Evolutionary conservation across 2,888 invertebrate genomes (phyloP).

Genomic region (Lymantria dispar): DNA sequence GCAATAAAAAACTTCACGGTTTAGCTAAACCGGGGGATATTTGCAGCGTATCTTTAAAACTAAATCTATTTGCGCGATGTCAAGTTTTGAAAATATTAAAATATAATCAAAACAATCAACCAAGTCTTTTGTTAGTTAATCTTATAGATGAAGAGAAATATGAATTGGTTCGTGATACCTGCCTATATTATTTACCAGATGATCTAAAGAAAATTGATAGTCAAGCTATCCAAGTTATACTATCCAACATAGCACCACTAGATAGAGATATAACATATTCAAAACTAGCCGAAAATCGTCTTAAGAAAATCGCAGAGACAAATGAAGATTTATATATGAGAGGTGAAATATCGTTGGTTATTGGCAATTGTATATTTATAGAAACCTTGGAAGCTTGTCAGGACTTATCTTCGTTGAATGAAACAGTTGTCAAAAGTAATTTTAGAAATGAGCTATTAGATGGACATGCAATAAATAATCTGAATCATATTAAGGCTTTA

Average conservation of each 20-base stretch:
- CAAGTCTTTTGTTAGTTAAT: constrained; percentile 68
- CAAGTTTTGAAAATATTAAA: constrained; percentile 73
- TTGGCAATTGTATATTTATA: constrained; percentile 85
- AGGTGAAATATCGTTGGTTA: constrained; percentile 77
- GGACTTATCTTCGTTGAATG: constrained; percentile 70
- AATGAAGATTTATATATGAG: constrained; percentile 62
- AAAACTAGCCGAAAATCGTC: constrained; percentile 46
- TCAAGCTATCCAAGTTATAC: constrained; percentile 58
- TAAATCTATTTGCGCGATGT: constrained; percentile 78
- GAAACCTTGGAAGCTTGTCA: constrained; percentile 83
- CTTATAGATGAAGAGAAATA: constrained; percentile 84
- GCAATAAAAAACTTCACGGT: constrained; percentile 57
- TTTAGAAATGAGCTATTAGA: constrained; percentile 77
- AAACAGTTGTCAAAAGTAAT: constrained; percentile 77
- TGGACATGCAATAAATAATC: constrained; percentile 60
- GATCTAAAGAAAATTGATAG: constrained; percentile 71
- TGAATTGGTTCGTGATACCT: constrained; percentile 57
- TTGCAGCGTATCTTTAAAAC: constrained; percentile 77
- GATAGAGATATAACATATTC: constrained; percentile 69
- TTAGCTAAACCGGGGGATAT: constrained; percentile 78
- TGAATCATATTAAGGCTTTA: constrained; percentile 73
- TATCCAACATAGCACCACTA: constrained; percentile 61
- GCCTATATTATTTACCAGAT: constrained; percentile 76
- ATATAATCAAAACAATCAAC: constrained; percentile 47
- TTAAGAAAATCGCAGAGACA: constrained; percentile 50